Percentiles rank a stretch among this genome's conserved stretches.
These are phyloP conservation scores for Gibbula magus DNA, from an alignment of 2,888 invertebrate genomes.

Conservation along the genomic window DNA sequence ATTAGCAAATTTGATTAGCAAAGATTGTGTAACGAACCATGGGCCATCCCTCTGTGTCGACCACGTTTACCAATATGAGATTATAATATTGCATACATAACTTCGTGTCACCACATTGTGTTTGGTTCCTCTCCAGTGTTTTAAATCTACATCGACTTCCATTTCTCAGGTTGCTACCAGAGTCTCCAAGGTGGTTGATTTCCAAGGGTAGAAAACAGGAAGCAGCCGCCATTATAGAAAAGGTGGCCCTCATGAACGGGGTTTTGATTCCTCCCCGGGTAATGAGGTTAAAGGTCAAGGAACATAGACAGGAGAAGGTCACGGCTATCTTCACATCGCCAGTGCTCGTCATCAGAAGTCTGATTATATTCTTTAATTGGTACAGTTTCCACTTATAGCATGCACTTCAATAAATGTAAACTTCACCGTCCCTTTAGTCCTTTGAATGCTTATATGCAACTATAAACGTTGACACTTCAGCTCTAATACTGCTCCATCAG, in stretches of 20 bases:
- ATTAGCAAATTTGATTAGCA: no score
- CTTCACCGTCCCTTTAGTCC: no score
- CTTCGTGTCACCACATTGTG: no score
- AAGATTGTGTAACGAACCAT: no score
- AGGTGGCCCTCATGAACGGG: slow-evolving; percentile 46
- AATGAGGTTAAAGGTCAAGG: slow-evolving; percentile 28
- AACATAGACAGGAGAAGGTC: slow-evolving; percentile 39
- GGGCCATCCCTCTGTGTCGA: no score
- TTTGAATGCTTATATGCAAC: no score
- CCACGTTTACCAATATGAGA: no score
- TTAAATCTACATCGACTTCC: not conserved
- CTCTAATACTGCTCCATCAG: no score
- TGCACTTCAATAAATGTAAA: no score
- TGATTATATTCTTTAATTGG: slow-evolving; percentile 42
- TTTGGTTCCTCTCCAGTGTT: no score
- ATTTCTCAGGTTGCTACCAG: slow-evolving; percentile 84
- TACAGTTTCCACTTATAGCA: not conserved
- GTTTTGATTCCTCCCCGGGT: slow-evolving; percentile 31
- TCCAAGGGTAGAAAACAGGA: slow-evolving; percentile 88
- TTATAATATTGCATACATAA: no score
- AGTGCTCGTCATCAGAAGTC: slow-evolving; percentile 22
- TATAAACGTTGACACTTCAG: no score
- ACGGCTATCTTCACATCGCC: slow-evolving; percentile 37
- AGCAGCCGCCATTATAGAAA: slow-evolving; percentile 82
- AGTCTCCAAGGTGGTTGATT: slow-evolving; percentile 93